These are phyloP conservation scores for Mesochorus sp. DNA, from an alignment of 2,888 invertebrate genomes.

Conservation along the genomic window DNA sequence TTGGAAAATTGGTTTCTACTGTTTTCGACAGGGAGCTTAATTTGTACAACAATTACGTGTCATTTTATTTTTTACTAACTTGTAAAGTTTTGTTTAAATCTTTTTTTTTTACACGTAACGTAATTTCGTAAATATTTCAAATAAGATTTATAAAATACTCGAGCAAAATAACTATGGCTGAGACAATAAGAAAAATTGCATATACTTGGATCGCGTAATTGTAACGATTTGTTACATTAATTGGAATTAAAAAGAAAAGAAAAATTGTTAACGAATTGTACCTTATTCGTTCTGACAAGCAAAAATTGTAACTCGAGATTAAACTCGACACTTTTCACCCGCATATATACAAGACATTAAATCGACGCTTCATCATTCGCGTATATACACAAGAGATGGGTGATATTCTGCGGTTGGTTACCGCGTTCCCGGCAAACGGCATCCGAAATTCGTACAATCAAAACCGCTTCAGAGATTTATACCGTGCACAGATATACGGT, in stretches of 20 bases:
- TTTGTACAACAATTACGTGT: background rate
- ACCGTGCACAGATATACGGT: conserved; percentile 66
- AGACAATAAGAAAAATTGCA: background rate
- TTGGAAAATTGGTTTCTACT: background rate
- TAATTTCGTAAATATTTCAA: no score
- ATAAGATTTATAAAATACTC: no score
- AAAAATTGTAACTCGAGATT: conserved; percentile 51
- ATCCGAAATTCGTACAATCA: conserved; percentile 61
- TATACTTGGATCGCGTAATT: background rate
- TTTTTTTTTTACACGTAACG: no score
- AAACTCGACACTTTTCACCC: conserved; percentile 49
- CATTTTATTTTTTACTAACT: no score
- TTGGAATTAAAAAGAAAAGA: background rate
- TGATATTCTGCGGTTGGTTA: conserved; percentile 19
- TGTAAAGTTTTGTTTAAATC: no score
- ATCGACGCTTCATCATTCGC: conserved; percentile 47
- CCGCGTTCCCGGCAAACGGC: conserved; percentile 53
- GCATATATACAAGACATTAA: conserved; percentile 40
- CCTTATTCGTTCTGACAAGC: background rate
- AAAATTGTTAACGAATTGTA: conserved; percentile 4
- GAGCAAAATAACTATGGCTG: no score
- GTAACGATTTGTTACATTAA: background rate
- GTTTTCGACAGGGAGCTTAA: background rate
- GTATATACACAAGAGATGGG: conserved; percentile 10
- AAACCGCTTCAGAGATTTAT: conserved; percentile 77